Conservation (phyloP, 2,113 vertebrate genomes). For the Strix aluco region DNA sequence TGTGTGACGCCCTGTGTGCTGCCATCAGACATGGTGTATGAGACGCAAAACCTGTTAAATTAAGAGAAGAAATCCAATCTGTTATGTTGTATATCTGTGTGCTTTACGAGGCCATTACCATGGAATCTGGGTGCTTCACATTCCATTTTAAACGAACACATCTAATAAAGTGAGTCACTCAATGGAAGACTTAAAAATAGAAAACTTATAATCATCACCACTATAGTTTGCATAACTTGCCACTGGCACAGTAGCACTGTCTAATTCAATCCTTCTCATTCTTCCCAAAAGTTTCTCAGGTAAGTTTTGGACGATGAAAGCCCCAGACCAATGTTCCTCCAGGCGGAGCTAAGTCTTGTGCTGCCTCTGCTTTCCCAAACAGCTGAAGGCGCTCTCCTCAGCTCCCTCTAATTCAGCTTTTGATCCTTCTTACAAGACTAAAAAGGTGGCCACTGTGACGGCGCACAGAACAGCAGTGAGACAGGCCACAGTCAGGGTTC, state of each 20-base stretch:
- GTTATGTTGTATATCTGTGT: background rate
- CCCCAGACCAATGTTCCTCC: fast-evolving
- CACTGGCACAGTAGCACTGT: background rate
- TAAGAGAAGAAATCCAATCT: slow-evolving; percentile 43
- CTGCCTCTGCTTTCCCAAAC: background rate
- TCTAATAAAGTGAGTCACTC: slow-evolving; percentile 61
- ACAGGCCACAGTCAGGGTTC: fast-evolving
- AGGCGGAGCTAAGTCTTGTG: fast-evolving
- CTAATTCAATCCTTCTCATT: background rate
- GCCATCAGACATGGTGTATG: background rate
- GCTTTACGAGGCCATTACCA: slow-evolving; percentile 49
- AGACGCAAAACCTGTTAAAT: background rate
- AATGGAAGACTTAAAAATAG: slow-evolving; percentile 45
- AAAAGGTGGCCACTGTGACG: fast-evolving
- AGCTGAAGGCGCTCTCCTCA: fast-evolving
- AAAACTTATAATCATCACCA: background rate
- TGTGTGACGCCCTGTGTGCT: background rate
- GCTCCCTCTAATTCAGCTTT: background rate
- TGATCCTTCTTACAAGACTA: background rate
- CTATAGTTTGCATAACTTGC: background rate
- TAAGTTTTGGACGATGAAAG: background rate
- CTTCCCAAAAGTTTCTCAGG: background rate
- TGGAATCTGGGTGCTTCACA: slow-evolving; percentile 49
- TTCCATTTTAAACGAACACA: background rate
- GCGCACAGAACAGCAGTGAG: background rate